phyloP scores from a whole-genome alignment of 2,888 invertebrate genomes.

The Urechis unicinctus region DNA sequence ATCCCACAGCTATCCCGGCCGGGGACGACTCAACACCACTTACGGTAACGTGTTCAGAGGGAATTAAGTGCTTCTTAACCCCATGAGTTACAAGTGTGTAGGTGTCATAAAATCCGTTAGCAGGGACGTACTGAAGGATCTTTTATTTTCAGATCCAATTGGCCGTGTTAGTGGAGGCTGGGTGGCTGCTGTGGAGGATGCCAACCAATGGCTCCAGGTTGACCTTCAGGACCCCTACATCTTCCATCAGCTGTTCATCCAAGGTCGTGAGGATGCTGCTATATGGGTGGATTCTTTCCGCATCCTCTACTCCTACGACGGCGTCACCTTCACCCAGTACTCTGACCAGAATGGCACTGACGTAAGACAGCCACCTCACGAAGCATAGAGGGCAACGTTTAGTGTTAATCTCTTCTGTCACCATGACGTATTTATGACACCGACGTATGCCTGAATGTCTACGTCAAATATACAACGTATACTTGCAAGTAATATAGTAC shows the following conservation, averaged over 20 bases:
- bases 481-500: too few species aligned
- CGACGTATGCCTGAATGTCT: too few species aligned
- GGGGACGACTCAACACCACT: too few species aligned
- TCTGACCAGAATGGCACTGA: slow-evolving; percentile 1
- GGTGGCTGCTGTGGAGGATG: slow-evolving; percentile 30
- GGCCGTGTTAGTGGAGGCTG: slow-evolving; percentile 31
- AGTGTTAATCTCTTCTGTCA: too few species aligned
- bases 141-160: neutral
- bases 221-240: slow-evolving; percentile 22
- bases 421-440: too few species aligned
- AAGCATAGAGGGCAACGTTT: too few species aligned
- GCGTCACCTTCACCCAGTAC: slow-evolving; percentile 2
- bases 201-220: slow-evolving; percentile 29
- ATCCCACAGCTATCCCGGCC: slow-evolving; percentile 18
- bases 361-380: neutral
- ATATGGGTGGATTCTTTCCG: slow-evolving; percentile 7
- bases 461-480: too few species aligned
- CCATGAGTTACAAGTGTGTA: too few species aligned
- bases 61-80: too few species aligned
- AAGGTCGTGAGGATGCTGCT: slow-evolving; percentile 6
- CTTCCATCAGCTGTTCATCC: slow-evolving; percentile 4
- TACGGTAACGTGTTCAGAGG: too few species aligned
- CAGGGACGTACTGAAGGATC: too few species aligned
- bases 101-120: too few species aligned
- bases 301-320: slow-evolving; percentile 3